Conservation (phyloP, 2,888 invertebrate species). For the Sicus ferrugineus region DNA sequence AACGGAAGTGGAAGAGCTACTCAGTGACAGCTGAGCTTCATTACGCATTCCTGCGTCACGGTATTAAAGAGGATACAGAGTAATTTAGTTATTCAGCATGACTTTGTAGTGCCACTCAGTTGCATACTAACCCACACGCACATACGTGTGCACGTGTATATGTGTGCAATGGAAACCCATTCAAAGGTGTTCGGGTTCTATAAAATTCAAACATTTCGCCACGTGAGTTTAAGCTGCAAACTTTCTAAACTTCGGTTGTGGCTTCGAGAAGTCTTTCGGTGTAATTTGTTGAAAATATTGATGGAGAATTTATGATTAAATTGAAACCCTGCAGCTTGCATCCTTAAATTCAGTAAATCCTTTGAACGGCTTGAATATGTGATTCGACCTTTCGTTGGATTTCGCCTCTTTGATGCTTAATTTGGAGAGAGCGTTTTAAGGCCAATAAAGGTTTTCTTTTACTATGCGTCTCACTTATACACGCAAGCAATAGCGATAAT, state of each 20-base stretch:
- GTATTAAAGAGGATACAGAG: slow-evolving; percentile 30
- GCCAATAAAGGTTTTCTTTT: too few species aligned
- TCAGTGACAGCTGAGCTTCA: slow-evolving; percentile 1
- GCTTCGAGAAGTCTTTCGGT: background rate
- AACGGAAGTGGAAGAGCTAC: background rate
- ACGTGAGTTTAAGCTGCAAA: too few species aligned
- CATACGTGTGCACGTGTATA: background rate
- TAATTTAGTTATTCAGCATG: slow-evolving; percentile 51
- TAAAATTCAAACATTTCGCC: background rate
- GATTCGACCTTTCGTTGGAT: too few species aligned
- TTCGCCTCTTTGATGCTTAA: too few species aligned
- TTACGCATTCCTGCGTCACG: slow-evolving; percentile 12
- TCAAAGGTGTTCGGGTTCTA: background rate
- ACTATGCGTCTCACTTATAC: too few species aligned
- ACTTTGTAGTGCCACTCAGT: slow-evolving; percentile 42
- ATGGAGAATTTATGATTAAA: background rate
- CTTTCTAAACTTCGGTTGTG: too few species aligned
- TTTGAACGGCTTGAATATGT: too few species aligned
- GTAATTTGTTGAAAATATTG: background rate
- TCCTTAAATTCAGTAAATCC: too few species aligned
- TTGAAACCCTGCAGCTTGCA: too few species aligned
- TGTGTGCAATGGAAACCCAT: background rate
- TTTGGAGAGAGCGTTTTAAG: too few species aligned
- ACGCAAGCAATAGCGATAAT: too few species aligned
- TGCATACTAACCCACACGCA: background rate